phyloP scores from a whole-genome alignment of 2,113 vertebrate genomes.

The Sylvietta virens region DNA sequence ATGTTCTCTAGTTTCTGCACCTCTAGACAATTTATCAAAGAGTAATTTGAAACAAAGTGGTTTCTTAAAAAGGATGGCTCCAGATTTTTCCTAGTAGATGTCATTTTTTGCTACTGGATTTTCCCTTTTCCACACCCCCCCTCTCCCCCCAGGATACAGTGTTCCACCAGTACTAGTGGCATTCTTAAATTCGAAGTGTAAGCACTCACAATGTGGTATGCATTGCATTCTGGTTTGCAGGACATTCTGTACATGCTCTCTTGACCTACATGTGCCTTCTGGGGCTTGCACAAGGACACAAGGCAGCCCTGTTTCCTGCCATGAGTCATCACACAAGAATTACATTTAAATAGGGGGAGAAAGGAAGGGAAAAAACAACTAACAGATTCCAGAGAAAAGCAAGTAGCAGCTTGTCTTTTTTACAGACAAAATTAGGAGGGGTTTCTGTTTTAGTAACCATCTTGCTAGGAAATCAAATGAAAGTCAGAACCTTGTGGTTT shows the following conservation, averaged over 20 bases:
- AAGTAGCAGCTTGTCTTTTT: neutral
- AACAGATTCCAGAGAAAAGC: neutral
- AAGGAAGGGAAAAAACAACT: neutral
- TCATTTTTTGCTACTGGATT: neutral
- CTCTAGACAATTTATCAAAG: neutral
- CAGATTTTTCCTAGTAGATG: neutral
- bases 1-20: neutral
- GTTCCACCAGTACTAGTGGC: neutral
- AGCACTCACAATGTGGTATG: neutral
- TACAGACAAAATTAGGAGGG: neutral
- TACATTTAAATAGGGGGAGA: neutral
- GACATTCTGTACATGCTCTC: neutral
- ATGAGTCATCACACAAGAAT: conserved; percentile 37
- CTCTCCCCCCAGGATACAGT: neutral
- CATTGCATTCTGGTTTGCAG: neutral
- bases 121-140: neutral
- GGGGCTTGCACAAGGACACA: neutral
- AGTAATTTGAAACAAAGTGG: neutral
- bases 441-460: neutral
- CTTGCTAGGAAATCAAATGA: neutral
- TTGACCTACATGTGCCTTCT: neutral
- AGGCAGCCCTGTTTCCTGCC: conserved; percentile 5
- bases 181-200: neutral
- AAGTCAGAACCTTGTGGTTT: neutral
- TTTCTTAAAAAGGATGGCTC: neutral